These are phyloP conservation scores for Polydrusus cervinus DNA, from an alignment of 2,888 invertebrate genomes.

Conservation along the genomic window DNA sequence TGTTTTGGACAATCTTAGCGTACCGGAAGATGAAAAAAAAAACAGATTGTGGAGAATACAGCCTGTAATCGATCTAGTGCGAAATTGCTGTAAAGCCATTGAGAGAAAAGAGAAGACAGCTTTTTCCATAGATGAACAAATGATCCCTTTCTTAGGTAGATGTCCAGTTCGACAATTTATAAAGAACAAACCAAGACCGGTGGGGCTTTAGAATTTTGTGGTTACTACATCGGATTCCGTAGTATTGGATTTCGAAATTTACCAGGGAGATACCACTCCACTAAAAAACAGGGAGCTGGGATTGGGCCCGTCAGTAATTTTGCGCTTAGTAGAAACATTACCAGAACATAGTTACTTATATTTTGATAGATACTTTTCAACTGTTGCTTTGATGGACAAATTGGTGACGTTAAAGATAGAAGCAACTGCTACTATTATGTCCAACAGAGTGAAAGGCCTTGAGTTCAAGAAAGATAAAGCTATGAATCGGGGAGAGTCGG, in stretches of 20 bases:
- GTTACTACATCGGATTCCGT: constrained; percentile 61
- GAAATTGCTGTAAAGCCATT: constrained; percentile 48
- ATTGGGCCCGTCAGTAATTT: background rate
- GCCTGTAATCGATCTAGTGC: constrained; percentile 53
- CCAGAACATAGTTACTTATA: background rate
- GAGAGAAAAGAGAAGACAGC: background rate
- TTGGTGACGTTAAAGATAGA: background rate
- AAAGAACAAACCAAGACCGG: constrained; percentile 62
- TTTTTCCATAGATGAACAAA: constrained; percentile 60
- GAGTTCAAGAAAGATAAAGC: constrained; percentile 27
- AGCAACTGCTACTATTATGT: background rate
- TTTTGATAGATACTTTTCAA: background rate
- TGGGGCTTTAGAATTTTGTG: constrained; percentile 65
- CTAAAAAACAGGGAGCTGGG: background rate
- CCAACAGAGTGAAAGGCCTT: background rate
- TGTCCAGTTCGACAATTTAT: constrained; percentile 57
- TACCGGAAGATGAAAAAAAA: constrained; percentile 38
- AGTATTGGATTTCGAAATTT: constrained; percentile 60
- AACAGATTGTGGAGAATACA: constrained; percentile 30
- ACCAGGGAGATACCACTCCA: constrained; percentile 57
- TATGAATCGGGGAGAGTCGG: constrained; percentile 51
- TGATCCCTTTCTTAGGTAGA: constrained; percentile 61
- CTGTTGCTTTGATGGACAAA: background rate
- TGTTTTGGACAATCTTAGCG: constrained; percentile 49
- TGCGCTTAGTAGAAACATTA: background rate